Base-by-base conservation (phyloP, 2,888 invertebrate species). In the Pandemis corylana region DNA sequence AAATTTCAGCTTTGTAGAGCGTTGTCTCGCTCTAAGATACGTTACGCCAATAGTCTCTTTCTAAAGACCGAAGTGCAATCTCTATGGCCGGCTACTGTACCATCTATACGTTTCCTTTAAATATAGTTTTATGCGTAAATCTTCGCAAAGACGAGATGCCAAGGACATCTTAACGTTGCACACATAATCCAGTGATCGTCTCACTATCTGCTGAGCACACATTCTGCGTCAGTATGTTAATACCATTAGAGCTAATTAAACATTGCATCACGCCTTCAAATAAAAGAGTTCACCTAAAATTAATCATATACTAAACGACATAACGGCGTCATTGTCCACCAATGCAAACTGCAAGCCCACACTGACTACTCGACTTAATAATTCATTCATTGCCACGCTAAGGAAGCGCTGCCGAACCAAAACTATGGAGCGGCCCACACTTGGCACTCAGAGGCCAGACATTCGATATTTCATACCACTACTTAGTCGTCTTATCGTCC, bases 391-490 rank as follows among this genome's bases (percentile, higher is more conserved):
- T 87, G 85, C 89, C 92, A 90, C 91, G 86, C 93, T 86, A 89
- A 90, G 93, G 92, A 93, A 92, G 90, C 91, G 84, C 81, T 85
- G 82, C 82, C 93, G 80, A 82, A 82, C 93, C 90, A 91, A 90
- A 94, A 92, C 80, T 93, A 93, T 87, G 94, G 93, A 91, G 90
- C 92, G 90, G 85, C 93, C 94, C 92, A 93, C 92, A 91, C 91
- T 87, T 85, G 89, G 90, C 80, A 84, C 84, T 83, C 84, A 80
- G 84, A 88, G 89, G 89, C 87, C 85, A 78, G 78, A 84, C 84
- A 84, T 87, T 86, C 85, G 86, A 86, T 88, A 88, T 84, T 84
- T 83, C 78, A 85, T 84, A 86, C 85, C 81, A 82, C 83, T 79
- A 84, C 81, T 91, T 89, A 94, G 94, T 94, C 80, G 84, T 82